Evolutionary conservation across 2,797 vertebrate species (phyloP).

Genomic region (Molothrus ater): DNA sequence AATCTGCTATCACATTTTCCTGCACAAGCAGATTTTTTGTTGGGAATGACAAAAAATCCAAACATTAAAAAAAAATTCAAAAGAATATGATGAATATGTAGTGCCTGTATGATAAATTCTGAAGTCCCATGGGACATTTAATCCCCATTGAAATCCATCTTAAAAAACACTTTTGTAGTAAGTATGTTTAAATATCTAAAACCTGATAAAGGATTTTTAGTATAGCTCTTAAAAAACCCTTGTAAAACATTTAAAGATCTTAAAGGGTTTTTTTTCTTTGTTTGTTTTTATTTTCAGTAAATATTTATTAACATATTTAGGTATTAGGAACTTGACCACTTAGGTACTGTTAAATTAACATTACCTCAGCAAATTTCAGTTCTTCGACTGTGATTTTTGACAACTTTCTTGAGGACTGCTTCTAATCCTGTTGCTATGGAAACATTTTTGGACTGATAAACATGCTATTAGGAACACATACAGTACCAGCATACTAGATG

Average conservation of each 20-base stretch:
- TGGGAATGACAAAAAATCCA: not conserved
- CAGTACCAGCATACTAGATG: not conserved
- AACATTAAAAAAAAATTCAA: not conserved
- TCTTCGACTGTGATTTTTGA: constrained; percentile 9
- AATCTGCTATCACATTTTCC: not conserved
- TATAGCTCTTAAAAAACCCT: not conserved
- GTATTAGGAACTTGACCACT: not conserved
- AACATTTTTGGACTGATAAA: constrained; percentile 17
- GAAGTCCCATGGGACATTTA: not conserved
- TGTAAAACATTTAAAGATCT: not conserved
- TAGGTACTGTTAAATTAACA: not conserved
- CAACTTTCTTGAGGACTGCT: not conserved
- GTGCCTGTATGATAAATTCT: not conserved
- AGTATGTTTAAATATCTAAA: not conserved
- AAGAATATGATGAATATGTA: not conserved
- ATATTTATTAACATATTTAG: not conserved
- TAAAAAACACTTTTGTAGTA: not conserved
- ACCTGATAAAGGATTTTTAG: not conserved
- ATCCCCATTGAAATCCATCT: not conserved
- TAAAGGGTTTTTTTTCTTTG: not conserved
- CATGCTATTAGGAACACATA: not conserved
- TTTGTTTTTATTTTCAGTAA: not conserved
- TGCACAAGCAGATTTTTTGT: not conserved
- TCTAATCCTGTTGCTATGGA: constrained; percentile 14
- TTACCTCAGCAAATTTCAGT: not conserved